A percentile compares a stretch with the other conserved stretches of the same genome.
Evolutionary conservation across 2,113 vertebrate species (phyloP).

Genomic region (Carassius gibelio): DNA sequence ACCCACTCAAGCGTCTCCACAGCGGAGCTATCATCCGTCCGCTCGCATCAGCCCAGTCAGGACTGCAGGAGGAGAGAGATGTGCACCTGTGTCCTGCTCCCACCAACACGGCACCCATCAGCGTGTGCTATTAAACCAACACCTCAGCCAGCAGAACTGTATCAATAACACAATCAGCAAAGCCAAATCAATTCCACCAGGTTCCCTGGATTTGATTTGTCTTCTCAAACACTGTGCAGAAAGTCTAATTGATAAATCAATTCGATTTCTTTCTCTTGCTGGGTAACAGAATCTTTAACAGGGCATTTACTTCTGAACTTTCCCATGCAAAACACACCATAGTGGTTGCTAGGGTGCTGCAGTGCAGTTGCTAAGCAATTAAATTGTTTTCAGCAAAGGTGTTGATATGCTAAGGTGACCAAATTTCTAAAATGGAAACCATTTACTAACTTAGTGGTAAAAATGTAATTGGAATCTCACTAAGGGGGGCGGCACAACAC

Average conservation of each 20-base stretch:
- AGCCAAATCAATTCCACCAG: not conserved
- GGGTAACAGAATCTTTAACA: not conserved
- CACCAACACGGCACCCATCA: not conserved
- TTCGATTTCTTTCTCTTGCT: not conserved
- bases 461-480: not conserved
- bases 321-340: not conserved
- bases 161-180: slow-evolving; percentile 19
- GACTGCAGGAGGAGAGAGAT: too few relatives aligned
- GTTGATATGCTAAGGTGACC: not conserved
- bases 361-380: not conserved
- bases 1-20: not conserved
- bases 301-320: not conserved
- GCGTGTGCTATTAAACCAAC: not conserved
- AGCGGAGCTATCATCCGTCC: slow-evolving; percentile 12
- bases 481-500: not conserved
- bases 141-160: not conserved
- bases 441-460: not conserved
- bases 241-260: not conserved
- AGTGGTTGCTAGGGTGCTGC: not conserved
- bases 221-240: not conserved
- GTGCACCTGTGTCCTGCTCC: not conserved
- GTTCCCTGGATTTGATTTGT: slow-evolving; percentile 6
- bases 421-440: not conserved
- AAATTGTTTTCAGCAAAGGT: too few relatives aligned
- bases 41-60: slow-evolving; percentile 4